Evolutionary conservation across 2,888 invertebrate species (phyloP), one percentile per base, ranked within the genome.

Genomic region (Stenoptilia bipunctidactyla): DNA sequence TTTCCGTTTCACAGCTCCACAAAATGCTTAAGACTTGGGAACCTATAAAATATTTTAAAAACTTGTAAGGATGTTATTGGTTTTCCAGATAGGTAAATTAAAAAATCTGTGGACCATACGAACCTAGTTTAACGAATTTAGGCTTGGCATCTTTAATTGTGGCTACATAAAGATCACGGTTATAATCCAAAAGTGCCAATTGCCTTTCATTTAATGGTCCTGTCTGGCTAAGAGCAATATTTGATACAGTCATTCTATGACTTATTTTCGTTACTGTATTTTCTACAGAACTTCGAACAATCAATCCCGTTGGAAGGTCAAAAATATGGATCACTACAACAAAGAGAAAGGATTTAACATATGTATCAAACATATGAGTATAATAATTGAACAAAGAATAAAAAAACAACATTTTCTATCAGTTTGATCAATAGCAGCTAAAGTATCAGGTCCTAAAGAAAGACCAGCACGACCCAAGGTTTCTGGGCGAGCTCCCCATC

Each of bases 401-500:
- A 36, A 6, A 13, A 12, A 12, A 63, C 60, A 73, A 93, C 95
- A 67, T 83, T 94, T 94, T 42, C 89, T 86, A 70, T 98, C 96
- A 10, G 87, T 85, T 51, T 92, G 91, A 74, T 98, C 96, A 27
- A 96, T 85, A 34, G 96, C 88, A 36, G 92, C 95, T 12, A 98
- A 76, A 1, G 93, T 89, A 66, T 99, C 98, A 33, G 92, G 89
- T 14, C 95, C 94, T 30, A 99, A 70, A 0, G 94, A 92, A 10
- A 97, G 87, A 6, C 91, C 90, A 30, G 90, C 88, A 44, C 87
- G 79, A 50, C 91, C 92, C 12, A 98, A 76, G 30, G 89, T 87
- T 56, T 97, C 97, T 1, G 93, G 89, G 44, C 93, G 88, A 70
- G 95, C 91, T 35, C 93, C 92, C 90, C 94, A 94, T 41, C 92